Conservation (phyloP, 2,888 invertebrate species). For the Hyppa rectilinea region DNA sequence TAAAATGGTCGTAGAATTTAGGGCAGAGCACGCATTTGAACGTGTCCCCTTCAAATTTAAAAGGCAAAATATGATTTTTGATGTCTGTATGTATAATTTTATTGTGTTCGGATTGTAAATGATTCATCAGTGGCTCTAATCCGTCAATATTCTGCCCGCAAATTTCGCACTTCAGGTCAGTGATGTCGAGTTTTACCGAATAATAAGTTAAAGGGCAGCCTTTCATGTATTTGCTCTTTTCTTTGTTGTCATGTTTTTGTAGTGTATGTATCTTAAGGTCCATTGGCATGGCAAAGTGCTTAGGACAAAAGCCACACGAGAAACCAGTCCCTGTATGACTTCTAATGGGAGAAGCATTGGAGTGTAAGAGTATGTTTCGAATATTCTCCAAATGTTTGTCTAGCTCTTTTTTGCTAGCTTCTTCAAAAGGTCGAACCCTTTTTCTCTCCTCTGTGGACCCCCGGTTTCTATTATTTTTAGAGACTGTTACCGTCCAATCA, state of each 20-base stretch:
- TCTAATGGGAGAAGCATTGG: constrained; percentile 80
- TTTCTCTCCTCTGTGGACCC: constrained; percentile 4
- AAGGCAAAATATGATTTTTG: constrained; percentile 62
- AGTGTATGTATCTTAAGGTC: constrained; percentile 77
- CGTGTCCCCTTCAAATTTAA: constrained; percentile 52
- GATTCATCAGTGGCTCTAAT: constrained; percentile 44
- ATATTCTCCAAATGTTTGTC: constrained; percentile 69
- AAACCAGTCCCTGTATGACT: constrained; percentile 73
- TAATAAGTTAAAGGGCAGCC: constrained; percentile 60
- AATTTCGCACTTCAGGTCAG: constrained; percentile 49
- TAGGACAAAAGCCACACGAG: constrained; percentile 75
- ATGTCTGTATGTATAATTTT: constrained; percentile 56
- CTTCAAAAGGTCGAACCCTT: not conserved
- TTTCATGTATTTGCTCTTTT: constrained; percentile 69
- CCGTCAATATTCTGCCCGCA: constrained; percentile 40
- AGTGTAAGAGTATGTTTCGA: constrained; percentile 70
- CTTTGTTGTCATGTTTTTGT: constrained; percentile 66
- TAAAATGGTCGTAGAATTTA: constrained; percentile 49
- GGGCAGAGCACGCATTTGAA: constrained; percentile 52
- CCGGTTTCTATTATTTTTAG: constrained; percentile 23
- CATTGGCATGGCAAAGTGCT: constrained; percentile 67
- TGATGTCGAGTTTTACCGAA: constrained; percentile 60
- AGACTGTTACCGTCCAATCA: constrained; percentile 54
- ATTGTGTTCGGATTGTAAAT: constrained; percentile 43
- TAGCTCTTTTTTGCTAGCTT: constrained; percentile 36